Evolutionary conservation across 2,113 vertebrate species (phyloP).

Genomic region (Amblyornis subalaris): DNA sequence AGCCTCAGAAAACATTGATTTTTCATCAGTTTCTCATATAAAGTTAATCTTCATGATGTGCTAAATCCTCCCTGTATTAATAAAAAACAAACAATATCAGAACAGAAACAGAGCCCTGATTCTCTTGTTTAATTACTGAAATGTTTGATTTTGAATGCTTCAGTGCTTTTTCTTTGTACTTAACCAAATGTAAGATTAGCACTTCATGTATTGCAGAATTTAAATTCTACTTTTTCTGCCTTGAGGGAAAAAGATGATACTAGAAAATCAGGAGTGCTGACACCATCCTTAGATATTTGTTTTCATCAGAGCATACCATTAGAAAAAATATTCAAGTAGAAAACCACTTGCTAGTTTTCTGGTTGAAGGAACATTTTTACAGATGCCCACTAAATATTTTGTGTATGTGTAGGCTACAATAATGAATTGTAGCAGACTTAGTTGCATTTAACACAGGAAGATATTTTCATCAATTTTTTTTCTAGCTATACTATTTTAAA

Average conservation of each 20-base stretch:
- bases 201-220: conserved; percentile 35
- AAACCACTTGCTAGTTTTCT: not conserved
- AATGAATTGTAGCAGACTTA: not conserved
- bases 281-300: not conserved
- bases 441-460: not conserved
- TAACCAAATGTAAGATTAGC: conserved; percentile 59
- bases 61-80: conserved; percentile 65
- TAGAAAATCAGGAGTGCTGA: not conserved
- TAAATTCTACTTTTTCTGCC: not conserved
- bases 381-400: not conserved
- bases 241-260: not conserved
- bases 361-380: not conserved
- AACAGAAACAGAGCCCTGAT: conserved; percentile 33
- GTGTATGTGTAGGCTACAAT: not conserved
- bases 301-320: not conserved
- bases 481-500: not conserved
- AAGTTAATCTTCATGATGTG: conserved; percentile 50
- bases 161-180: conserved; percentile 61
- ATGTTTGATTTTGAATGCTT: conserved; percentile 74
- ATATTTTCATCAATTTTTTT: not conserved
- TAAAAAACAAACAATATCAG: conserved; percentile 68
- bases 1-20: conserved; percentile 4
- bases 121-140: conserved; percentile 71
- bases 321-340: not conserved
- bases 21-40: conserved; percentile 44